phyloP scores from a whole-genome alignment of 2,888 invertebrate genomes.

The Cantharis flavilabris region DNA sequence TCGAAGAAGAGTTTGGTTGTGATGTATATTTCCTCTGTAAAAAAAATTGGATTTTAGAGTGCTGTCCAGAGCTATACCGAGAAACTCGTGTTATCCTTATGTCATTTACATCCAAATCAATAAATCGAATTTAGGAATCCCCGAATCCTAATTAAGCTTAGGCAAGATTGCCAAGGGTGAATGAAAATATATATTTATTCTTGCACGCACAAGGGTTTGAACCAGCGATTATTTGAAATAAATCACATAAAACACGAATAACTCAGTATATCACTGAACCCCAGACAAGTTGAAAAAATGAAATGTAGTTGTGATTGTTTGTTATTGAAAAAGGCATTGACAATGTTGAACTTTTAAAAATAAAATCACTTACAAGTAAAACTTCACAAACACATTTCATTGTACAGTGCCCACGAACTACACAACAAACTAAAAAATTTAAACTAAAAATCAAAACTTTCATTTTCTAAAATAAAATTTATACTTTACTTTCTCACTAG shows the following conservation, averaged over 20 bases:
- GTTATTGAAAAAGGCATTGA: not conserved
- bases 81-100: no score
- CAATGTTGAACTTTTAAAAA: not conserved
- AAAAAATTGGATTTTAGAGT: not conserved
- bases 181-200: not conserved
- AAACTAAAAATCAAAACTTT: not conserved
- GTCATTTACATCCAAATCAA: no score
- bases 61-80: not conserved
- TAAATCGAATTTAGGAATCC: not conserved
- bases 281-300: not conserved
- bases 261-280: not conserved
- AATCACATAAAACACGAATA: not conserved
- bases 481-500: constrained; percentile 12
- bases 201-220: not conserved
- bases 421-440: constrained; percentile 1
- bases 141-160: not conserved
- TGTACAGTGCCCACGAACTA: not conserved
- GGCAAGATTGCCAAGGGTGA: no score
- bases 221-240: not conserved
- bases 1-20: not conserved
- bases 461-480: constrained; percentile 11
- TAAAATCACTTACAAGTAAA: not conserved
- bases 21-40: not conserved
- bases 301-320: not conserved
- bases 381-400: not conserved